A percentile compares a stretch with the other conserved stretches of the same genome.
phyloP scores from a whole-genome alignment of 2,888 invertebrate species.

The Drosophila macrospina region DNA sequence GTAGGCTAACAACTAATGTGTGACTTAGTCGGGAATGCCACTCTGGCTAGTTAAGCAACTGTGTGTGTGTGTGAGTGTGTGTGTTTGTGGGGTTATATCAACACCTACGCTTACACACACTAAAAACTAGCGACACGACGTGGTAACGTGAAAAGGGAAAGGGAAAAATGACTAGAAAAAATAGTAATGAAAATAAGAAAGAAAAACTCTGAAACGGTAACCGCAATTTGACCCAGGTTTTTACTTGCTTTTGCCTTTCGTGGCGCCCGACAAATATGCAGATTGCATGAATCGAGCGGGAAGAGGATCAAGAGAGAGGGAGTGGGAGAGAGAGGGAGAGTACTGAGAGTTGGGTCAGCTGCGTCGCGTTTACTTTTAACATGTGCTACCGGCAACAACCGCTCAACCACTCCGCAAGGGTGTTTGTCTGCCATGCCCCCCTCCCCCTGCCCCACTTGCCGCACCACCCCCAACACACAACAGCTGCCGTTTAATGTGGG shows the following conservation, averaged over 20 bases:
- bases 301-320: neutral
- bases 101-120: constrained; percentile 65
- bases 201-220: constrained; percentile 50
- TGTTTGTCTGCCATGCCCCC: constrained; percentile 19
- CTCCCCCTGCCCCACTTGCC: neutral
- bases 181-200: constrained; percentile 20
- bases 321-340: neutral
- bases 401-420: constrained; percentile 25
- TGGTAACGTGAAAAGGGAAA: constrained; percentile 15
- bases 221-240: constrained; percentile 79
- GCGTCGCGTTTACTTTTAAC: constrained; percentile 69
- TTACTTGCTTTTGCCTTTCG: constrained; percentile 68
- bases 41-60: constrained; percentile 23
- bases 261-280: constrained; percentile 78
- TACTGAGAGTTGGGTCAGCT: constrained; percentile 35
- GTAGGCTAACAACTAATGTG: constrained; percentile 43
- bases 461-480: constrained; percentile 9
- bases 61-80: constrained; percentile 29
- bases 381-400: constrained; percentile 59
- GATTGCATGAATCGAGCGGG: constrained; percentile 58
- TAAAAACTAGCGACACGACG: constrained; percentile 44
- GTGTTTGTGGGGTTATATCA: constrained; percentile 61
- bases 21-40: constrained; percentile 44
- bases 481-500: constrained; percentile 66
- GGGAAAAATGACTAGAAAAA: constrained; percentile 12